Base-by-base conservation (phyloP, 30 jellyfish, hydroid and myxozoan species). In the Catostylus mosaicus region DNA sequence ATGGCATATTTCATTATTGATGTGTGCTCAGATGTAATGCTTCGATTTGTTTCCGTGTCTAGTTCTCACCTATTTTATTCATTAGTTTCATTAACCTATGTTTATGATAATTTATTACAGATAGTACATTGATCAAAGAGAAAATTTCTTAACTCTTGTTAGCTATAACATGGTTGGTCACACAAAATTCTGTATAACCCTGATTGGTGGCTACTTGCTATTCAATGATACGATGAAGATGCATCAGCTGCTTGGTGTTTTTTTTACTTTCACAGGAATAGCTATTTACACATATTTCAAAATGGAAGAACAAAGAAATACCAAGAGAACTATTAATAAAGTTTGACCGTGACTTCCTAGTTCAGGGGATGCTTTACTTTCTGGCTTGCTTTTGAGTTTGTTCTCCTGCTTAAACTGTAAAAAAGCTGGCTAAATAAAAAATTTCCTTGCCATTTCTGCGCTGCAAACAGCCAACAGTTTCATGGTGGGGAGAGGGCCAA, bases 131-230 rank as follows among this genome's bases (percentile, higher is more conserved):
- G n/a, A n/a, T n/a, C n/a, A n/a, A n/a, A n/a, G n/a, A n/a, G n/a
- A 20, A 70, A 11, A 40, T 35, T 79, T 23, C 64, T 40, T 35
- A 29, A 65, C 57, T 30, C 5, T 32, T 19, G 10, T 1, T 78
- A 90, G 97, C 19, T 90, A 90, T 73, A 91, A 91, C 57, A 91
- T 91, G 98, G 88, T 91, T 67, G 98, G 98, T 16, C 98, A 91
- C 67, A 36, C 79, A 82, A 91, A 91, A 60, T 91, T 91, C 46
- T 84, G 96, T 86, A 43, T 91, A 61, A 85, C 94, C 2, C 65
- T 91, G 60, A 60, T 91, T 57, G 90, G 94, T 24, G 98, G 96
- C 20, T 91, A 84, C 51, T 29, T 85, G 20, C 60, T 91, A n/a
- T 91, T 91, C 90, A 62, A 68, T 51, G 93, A 84, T 23, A 14